A percentile compares a stretch with the other conserved stretches of the same genome.
Conservation (phyloP, 2,797 vertebrate genomes). For the Potorous gilbertii region DNA sequence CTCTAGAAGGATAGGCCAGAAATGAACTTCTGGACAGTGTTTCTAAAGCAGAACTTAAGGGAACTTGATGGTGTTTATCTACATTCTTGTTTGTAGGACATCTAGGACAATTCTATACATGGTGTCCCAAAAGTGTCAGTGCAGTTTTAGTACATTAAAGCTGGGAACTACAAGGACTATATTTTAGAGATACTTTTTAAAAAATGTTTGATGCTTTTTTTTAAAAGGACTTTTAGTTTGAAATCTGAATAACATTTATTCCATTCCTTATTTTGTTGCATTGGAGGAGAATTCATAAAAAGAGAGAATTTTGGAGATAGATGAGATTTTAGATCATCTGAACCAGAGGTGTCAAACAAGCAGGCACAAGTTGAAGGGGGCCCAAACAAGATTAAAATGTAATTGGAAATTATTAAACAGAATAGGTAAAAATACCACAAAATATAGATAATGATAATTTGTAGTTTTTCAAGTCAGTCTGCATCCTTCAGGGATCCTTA, state of each 20-base stretch:
- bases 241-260: conserved; percentile 6
- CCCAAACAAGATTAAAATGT: not conserved
- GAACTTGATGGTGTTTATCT: not conserved
- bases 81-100: conserved; percentile 1
- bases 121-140: not conserved
- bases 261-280: conserved; percentile 42
- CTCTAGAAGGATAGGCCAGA: conserved; percentile 58
- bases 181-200: conserved; percentile 8
- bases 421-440: not conserved
- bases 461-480: not conserved
- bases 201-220: not conserved
- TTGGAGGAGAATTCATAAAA: not conserved
- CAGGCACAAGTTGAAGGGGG: not conserved
- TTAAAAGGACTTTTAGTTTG: not conserved
- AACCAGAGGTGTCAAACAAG: not conserved
- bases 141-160: not conserved
- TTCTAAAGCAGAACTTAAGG: conserved; percentile 48
- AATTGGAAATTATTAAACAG: not conserved
- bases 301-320: conserved; percentile 38
- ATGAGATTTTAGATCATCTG: conserved; percentile 21
- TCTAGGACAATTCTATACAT: not conserved
- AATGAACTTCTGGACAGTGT: conserved; percentile 56
- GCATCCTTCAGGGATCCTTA: not conserved
- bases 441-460: not conserved
- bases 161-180: not conserved